Evolutionary conservation across 2,113 vertebrate species (phyloP), one percentile per base, ranked within the genome.

Genomic region (Gymnocephalus cernua): DNA sequence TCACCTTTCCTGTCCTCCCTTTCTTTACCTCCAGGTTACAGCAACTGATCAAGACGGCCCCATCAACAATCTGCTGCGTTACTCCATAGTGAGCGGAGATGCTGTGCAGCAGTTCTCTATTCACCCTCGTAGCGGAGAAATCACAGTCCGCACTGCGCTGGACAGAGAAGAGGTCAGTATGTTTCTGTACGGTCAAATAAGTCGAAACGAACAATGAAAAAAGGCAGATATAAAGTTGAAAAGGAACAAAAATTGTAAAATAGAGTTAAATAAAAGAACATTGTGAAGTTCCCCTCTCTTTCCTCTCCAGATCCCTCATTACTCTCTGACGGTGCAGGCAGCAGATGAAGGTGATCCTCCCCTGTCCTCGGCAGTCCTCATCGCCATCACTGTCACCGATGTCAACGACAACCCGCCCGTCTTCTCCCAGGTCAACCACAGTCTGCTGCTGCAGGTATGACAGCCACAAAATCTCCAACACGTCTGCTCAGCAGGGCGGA

Each of bases 391-490:
- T 0, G 94, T 99, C 69, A 87, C 91, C 1, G 98, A 99, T 23
- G 94, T 98, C 91, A 99, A 99, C 12, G 98, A 99, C 91, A 99
- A 99, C 88, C 96, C 96, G 0, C 98, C 98, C 0, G 83, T 97
- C 54, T 99, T 99, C 94, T 97, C 97, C 47, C 95, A 96, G 92
- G 96, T 98, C 90, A 97, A 96, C 92, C 96, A 99, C 89, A 97
- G 91, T 38, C 95, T 97, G 54, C 87, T 96, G 68, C 92, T 99
- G 77, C 97, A 98, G 97, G 98, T 99, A 93, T 0, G 77, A n/a
- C 3, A 0, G 1, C 23, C 35, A 0, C 0, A 44, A 16, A 44
- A 9, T 11, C 73, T 21, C 32, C 2, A 3, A 15, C 50, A 13
- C 11, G 47, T 50, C 3, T 38, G 48, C 23, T 51, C 47, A 35